These are phyloP conservation scores for Pavo muticus DNA, from an alignment of 2,113 vertebrate species.

Conservation along the genomic window DNA sequence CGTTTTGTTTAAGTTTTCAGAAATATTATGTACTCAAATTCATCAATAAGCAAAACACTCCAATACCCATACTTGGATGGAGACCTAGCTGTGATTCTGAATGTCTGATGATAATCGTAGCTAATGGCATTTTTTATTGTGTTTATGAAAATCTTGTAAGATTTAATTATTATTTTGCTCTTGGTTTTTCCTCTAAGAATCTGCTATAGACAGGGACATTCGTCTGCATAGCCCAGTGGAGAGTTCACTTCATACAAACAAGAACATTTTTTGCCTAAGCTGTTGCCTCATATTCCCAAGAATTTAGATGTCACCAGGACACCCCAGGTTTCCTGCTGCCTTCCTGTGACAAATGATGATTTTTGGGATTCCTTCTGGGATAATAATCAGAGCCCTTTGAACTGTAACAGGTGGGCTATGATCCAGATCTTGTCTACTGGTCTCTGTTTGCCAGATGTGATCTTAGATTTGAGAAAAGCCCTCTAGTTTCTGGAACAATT, in stretches of 20 bases:
- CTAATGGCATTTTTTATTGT: not conserved
- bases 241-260: not conserved
- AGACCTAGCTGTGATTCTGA: not conserved
- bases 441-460: not conserved
- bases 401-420: not conserved
- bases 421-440: not conserved
- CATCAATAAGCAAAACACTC: not conserved
- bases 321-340: accelerated
- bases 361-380: not conserved
- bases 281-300: not conserved
- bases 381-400: not conserved
- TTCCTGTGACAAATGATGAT: not conserved
- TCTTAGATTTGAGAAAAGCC: not conserved
- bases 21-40: not conserved
- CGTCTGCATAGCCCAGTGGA: not conserved
- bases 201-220: not conserved
- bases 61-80: not conserved
- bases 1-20: not conserved
- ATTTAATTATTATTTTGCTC: not conserved
- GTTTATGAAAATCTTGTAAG: not conserved
- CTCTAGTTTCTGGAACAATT: not conserved
- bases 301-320: not conserved
- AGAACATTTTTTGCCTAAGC: not conserved
- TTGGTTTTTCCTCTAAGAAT: not conserved
- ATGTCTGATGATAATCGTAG: not conserved